Conservation (phyloP, 2,797 vertebrate species). For the Melanotaenia pygmaea region DNA sequence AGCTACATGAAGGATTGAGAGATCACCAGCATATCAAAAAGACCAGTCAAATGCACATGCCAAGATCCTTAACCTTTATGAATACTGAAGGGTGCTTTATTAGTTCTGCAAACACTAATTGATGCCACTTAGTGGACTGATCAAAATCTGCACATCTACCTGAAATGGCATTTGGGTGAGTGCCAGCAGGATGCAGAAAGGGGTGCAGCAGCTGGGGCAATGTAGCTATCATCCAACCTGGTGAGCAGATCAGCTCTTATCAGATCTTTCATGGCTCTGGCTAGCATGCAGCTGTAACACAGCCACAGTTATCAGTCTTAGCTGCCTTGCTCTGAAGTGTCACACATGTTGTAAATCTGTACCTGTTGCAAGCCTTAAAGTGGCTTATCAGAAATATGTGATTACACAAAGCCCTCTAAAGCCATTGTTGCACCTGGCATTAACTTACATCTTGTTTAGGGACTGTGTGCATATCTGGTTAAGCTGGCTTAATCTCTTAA, state of each 20-base stretch:
- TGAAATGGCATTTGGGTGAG: slow-evolving; percentile 18
- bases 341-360: slow-evolving; percentile 43
- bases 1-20: slow-evolving; percentile 10
- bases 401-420: slow-evolving; percentile 60
- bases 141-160: slow-evolving; percentile 5
- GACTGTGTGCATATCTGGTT: slow-evolving; percentile 46
- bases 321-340: slow-evolving; percentile 26
- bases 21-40: not conserved
- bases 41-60: not conserved
- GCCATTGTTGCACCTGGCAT: slow-evolving; percentile 39
- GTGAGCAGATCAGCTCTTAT: slow-evolving; percentile 50
- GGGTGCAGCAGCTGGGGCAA: slow-evolving; percentile 3
- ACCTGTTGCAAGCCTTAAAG: slow-evolving; percentile 38
- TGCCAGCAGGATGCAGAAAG: slow-evolving; percentile 13
- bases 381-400: slow-evolving; percentile 60
- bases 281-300: slow-evolving; percentile 26
- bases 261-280: slow-evolving; percentile 39
- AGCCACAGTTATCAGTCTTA: slow-evolving; percentile 20
- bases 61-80: not conserved
- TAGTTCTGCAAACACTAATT: not conserved
- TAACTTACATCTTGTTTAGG: slow-evolving; percentile 26
- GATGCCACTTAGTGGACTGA: not conserved
- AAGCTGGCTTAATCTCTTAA: slow-evolving; percentile 46
- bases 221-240: slow-evolving; percentile 45
- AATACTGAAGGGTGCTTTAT: slow-evolving; percentile 2